Percentiles rank a stretch among this genome's conserved stretches.
Evolutionary conservation across 2,797 vertebrate genomes (phyloP).

Genomic region (Clarias fuscus): DNA sequence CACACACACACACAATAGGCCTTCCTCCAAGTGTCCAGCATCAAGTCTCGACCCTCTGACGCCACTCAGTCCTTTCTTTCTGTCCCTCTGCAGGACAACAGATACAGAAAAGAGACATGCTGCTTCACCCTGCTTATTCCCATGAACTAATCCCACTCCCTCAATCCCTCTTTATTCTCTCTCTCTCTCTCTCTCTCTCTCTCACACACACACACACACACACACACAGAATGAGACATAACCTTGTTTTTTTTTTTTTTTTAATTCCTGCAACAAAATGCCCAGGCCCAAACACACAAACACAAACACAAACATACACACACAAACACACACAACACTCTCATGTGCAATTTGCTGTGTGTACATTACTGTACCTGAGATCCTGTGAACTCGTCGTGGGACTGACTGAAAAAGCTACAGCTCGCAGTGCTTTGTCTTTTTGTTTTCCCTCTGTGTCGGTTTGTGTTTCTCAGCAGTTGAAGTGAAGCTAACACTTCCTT

Average conservation of each 20-base stretch:
- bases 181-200: slow-evolving; percentile 7
- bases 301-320: slow-evolving; percentile 18
- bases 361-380: slow-evolving; percentile 26
- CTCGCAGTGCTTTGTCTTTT: neutral
- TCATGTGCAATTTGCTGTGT: slow-evolving; percentile 39
- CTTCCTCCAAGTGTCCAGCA: slow-evolving; percentile 21
- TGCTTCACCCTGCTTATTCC: neutral
- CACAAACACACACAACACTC: slow-evolving; percentile 22
- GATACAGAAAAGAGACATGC: slow-evolving; percentile 30
- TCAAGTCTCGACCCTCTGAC: slow-evolving; percentile 59
- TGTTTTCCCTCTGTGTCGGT: slow-evolving; percentile 30
- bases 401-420: neutral
- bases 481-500: slow-evolving; percentile 60
- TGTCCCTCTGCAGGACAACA: slow-evolving; percentile 47
- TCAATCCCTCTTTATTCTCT: slow-evolving; percentile 26
- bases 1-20: neutral
- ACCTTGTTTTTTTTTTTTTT: too few relatives aligned
- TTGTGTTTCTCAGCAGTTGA: slow-evolving; percentile 50
- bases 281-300: neutral
- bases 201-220: neutral
- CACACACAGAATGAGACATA: neutral
- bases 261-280: neutral
- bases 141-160: neutral
- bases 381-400: slow-evolving; percentile 42
- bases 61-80: slow-evolving; percentile 37